Evolutionary conservation across 2,888 invertebrate genomes (phyloP), one percentile per base, ranked within the genome.

Genomic region (Nemotelus nigrinus): DNA sequence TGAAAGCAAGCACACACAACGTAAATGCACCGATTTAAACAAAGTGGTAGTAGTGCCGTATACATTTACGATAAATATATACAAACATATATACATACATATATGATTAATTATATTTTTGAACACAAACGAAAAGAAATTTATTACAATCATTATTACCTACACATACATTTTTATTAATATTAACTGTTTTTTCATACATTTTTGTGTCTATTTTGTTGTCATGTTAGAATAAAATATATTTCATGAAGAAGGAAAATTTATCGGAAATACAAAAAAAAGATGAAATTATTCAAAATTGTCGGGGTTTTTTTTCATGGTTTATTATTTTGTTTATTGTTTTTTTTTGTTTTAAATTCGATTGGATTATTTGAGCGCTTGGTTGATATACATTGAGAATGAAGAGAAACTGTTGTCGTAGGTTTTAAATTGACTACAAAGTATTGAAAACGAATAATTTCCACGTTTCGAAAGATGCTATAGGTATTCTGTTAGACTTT

Each of bases 161-260:
- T 8, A 57, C 57, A 25, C 50, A 67, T 67, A 67, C 67, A 67
- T n/a, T 67, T 67, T 50, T 67, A 67, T 47, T 67, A 67, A 47
- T 47, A 67, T 67, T 67, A 67, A 47, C 25, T 47, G 67, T 67
- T 67, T 67, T 67, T n/a, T 25, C 44, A n/a, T n/a, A 39, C 39
- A 43, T 67, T 65, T 67, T 67, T 67, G 67, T 67, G 67, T 67
- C 55, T 70, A 55, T 55, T 70, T 70, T 70, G 70, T 70, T 70
- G 70, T 70, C 70, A 43, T 70, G 39, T 45, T 70, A 70, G 70
- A 53, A 70, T 70, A 53, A 70, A 70, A 55, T 70, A 70, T 70
- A 70, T 55, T 70, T 70, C 50, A 70, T 70, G 4, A 55, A 70
- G 44, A 55, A 60, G 39, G 60, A 60, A 60, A 25, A 60, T 60